A percentile compares a stretch with the other conserved stretches of the same genome.
phyloP scores from a whole-genome alignment of 2,797 vertebrate species.

The Helostoma temminkii region DNA sequence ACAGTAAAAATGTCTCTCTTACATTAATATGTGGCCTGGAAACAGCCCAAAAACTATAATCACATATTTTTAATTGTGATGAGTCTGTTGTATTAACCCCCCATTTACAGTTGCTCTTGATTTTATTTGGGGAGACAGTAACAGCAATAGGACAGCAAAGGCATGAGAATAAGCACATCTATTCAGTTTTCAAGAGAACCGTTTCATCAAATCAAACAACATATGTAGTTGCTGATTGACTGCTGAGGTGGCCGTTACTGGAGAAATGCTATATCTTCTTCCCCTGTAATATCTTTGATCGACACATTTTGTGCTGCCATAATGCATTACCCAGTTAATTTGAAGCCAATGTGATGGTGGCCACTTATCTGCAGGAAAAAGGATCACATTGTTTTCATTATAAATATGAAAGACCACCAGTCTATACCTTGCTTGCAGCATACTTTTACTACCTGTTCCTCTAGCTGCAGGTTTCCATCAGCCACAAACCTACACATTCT shows the following conservation, averaged over 20 bases:
- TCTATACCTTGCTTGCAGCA: conserved; percentile 47
- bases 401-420: conserved; percentile 56
- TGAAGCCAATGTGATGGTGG: conserved; percentile 15
- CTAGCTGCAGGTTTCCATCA: conserved; percentile 57
- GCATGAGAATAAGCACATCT: conserved; percentile 1
- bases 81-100: too few species aligned
- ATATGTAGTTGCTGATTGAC: neutral
- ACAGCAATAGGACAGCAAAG: neutral
- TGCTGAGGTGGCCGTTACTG: neutral
- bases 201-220: neutral
- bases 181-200: conserved; percentile 6
- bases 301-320: conserved; percentile 6
- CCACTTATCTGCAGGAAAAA: conserved; percentile 30
- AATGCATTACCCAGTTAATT: conserved; percentile 17
- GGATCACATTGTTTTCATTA: conserved; percentile 51
- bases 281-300: neutral
- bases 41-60: too few species aligned
- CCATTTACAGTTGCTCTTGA: too few species aligned
- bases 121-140: conserved; percentile 12
- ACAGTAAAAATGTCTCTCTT: too few species aligned
- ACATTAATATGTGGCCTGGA: too few species aligned
- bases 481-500: conserved; percentile 74
- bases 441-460: conserved; percentile 57
- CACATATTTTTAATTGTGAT: too few species aligned
- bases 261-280: neutral